Conservation (phyloP, 2,888 invertebrate species). For the Subacronicta megacephala region DNA sequence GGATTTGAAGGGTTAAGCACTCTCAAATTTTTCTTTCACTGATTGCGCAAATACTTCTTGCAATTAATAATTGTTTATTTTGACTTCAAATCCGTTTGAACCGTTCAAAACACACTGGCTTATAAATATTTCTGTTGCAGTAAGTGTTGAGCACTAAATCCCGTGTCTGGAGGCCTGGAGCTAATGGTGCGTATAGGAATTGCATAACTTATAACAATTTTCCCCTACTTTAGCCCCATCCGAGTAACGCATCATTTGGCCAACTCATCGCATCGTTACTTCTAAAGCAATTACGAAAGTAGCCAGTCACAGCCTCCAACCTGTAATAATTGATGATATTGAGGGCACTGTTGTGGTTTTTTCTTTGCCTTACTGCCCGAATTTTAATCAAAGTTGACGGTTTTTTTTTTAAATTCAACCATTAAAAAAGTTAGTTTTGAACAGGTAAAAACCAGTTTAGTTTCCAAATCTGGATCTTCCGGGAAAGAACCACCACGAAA, state of each 20-base stretch:
- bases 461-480: no score
- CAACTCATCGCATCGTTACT: constrained; percentile 71
- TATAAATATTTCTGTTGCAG: constrained; percentile 57
- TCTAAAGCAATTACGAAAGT: constrained; percentile 71
- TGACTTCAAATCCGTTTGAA: not conserved
- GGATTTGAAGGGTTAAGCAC: no score
- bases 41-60: no score
- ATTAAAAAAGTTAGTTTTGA: no score
- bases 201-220: constrained; percentile 86
- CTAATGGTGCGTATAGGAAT: constrained; percentile 83
- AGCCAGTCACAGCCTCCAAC: constrained; percentile 69
- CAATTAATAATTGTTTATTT: no score
- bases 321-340: constrained; percentile 60
- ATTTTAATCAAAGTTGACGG: no score
- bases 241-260: constrained; percentile 79
- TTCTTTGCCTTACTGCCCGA: constrained; percentile 11
- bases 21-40: no score
- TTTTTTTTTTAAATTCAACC: no score
- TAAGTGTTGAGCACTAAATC: constrained; percentile 76
- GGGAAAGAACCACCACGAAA: no score
- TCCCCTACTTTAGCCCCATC: constrained; percentile 74
- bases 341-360: constrained; percentile 33
- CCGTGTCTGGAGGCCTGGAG: constrained; percentile 70
- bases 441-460: no score
- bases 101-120: not conserved